These are phyloP conservation scores for Psittacula derbiana DNA, from an alignment of 2,797 vertebrate species.

Conservation along the genomic window DNA sequence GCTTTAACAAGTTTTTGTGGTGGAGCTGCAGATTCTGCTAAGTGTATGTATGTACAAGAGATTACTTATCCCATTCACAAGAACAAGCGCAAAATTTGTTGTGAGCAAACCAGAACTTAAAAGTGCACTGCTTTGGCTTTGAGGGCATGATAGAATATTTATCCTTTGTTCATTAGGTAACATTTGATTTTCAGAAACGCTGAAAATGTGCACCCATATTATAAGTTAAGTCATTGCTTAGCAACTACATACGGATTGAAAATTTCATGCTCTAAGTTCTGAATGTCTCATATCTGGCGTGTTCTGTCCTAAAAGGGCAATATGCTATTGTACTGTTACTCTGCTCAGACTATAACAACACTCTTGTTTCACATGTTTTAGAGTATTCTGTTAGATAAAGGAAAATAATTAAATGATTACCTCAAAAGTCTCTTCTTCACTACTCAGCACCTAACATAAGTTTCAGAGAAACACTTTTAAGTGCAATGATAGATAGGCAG, in stretches of 20 bases:
- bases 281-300: not conserved
- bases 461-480: not conserved
- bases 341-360: not conserved
- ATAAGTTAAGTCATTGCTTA: not conserved
- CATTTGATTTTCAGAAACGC: not conserved
- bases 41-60: not conserved
- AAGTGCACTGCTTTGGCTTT: not conserved
- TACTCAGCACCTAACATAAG: not conserved
- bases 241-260: not conserved
- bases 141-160: not conserved
- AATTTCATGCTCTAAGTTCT: not conserved
- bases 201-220: not conserved
- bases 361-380: not conserved
- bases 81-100: not conserved
- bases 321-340: not conserved
- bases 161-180: not conserved
- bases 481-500: not conserved
- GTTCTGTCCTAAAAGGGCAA: not conserved
- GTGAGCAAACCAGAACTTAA: not conserved
- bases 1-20: constrained; percentile 5
- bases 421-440: not conserved
- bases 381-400: not conserved
- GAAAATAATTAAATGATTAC: not conserved
- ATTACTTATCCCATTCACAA: not conserved
- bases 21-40: constrained; percentile 1